These are phyloP conservation scores for Mus musculus DNA, from an alignment of 2,113 vertebrate species.

Conservation along the genomic window GRCm39 chr5:76415501-76416000, in stretches of 20 bases:
- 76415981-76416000: too few species aligned
- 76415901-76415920: too few species aligned
- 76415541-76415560: background rate
- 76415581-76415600: constrained; percentile 7
- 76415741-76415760: constrained; percentile 50
- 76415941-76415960: too few species aligned
- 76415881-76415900: too few species aligned
- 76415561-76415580: background rate
- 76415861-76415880: background rate
- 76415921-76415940: too few species aligned
- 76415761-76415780: constrained; percentile 5
- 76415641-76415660: constrained; percentile 22
- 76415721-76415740: background rate
- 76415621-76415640: constrained; percentile 32
- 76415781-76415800: constrained; percentile 14
- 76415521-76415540: background rate
- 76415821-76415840: constrained; percentile 25
- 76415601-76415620: constrained; percentile 35
- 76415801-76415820: constrained; percentile 37
- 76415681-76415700: constrained; percentile 21
- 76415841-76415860: background rate
- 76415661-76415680: constrained; percentile 20
- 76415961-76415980: too few species aligned
- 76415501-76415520: background rate
- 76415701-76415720: constrained; percentile 2